Evolutionary conservation across 2,113 vertebrate genomes (phyloP).

Genomic region (Edolisoma coerulescens): DNA sequence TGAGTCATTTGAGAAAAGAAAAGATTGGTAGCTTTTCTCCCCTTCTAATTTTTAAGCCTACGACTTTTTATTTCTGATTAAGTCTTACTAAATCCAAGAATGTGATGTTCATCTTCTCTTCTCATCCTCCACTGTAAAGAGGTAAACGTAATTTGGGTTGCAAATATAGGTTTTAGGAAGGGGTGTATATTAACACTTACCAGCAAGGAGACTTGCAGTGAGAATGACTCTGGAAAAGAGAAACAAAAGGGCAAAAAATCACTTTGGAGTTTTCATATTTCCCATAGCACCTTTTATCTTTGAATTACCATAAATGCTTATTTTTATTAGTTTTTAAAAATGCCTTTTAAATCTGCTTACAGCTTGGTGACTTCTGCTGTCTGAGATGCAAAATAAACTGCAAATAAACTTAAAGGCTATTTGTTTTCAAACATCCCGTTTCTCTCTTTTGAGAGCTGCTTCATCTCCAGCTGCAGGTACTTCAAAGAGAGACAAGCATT

Average conservation of each 20-base stretch:
- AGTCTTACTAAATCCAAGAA: neutral
- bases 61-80: neutral
- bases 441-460: neutral
- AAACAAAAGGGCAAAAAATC: neutral
- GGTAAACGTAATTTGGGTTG: neutral
- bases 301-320: neutral
- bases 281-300: neutral
- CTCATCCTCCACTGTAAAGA: neutral
- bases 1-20: neutral
- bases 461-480: conserved; percentile 36
- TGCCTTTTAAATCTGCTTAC: neutral
- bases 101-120: neutral
- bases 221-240: neutral
- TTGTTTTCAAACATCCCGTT: conserved; percentile 28
- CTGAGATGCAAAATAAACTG: neutral
- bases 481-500: conserved; percentile 31
- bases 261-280: neutral
- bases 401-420: neutral
- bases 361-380: neutral
- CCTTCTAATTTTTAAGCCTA: neutral
- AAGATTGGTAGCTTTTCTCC: neutral
- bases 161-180: neutral
- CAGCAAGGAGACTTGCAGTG: neutral
- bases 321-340: neutral
- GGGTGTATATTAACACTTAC: rapidly evolving